A percentile compares a stretch with the other conserved stretches of the same genome.
Evolutionary conservation across 1,140 invertebrate species (phyloP).

Genomic region (Helicoverpa zea): DNA sequence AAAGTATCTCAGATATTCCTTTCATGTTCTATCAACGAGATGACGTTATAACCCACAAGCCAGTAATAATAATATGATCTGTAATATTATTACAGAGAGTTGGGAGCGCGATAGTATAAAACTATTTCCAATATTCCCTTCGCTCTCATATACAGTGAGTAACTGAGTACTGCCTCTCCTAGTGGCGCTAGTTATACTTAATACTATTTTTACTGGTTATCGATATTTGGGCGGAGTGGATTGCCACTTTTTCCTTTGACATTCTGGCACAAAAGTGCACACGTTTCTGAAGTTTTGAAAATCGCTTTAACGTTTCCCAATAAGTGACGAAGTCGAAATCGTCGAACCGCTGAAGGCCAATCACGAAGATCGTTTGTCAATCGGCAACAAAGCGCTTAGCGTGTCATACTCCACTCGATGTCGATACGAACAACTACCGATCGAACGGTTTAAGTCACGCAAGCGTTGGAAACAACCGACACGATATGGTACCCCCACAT

Average conservation of each 20-base stretch:
- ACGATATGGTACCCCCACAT: slow-evolving; percentile 51
- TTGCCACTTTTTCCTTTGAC: slow-evolving; percentile 18
- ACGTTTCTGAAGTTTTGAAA: slow-evolving; percentile 45
- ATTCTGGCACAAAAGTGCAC: slow-evolving; percentile 18
- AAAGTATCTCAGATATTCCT: too few relatives aligned
- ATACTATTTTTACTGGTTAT: slow-evolving; percentile 35
- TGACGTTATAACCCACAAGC: background rate
- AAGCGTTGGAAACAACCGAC: slow-evolving; percentile 50
- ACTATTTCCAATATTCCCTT: slow-evolving; percentile 19
- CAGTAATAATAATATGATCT: slow-evolving; percentile 13
- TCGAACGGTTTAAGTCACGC: slow-evolving; percentile 69
- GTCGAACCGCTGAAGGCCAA: slow-evolving; percentile 62
- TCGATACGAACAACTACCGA: slow-evolving; percentile 65
- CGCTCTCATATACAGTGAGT: background rate
- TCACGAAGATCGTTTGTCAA: slow-evolving; percentile 72
- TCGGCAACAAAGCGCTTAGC: slow-evolving; percentile 68
- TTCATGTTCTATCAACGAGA: background rate
- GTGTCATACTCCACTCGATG: slow-evolving; percentile 72
- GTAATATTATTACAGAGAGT: slow-evolving; percentile 20
- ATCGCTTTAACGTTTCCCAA: slow-evolving; percentile 36
- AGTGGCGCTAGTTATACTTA: background rate
- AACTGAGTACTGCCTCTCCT: slow-evolving; percentile 17
- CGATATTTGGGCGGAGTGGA: slow-evolving; percentile 15
- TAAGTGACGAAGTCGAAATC: slow-evolving; percentile 57
- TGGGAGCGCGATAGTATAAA: background rate